Conservation (phyloP, 2,113 vertebrate genomes). For the Acrocephalus arundinaceus region DNA sequence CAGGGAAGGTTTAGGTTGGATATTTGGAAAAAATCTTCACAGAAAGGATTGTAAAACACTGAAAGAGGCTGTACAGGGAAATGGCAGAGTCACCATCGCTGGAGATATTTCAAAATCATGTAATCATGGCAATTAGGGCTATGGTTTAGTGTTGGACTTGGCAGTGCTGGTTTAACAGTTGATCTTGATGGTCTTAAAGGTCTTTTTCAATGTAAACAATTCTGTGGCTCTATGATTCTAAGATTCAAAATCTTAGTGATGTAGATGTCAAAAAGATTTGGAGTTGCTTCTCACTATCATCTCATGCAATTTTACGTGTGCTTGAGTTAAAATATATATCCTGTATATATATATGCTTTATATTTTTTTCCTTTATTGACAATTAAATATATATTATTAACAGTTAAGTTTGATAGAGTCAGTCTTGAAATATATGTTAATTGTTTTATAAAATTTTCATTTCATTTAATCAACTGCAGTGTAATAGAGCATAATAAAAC, state of each 20-base stretch:
- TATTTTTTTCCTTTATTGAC: neutral
- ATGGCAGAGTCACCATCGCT: neutral
- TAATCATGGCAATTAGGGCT: accelerated
- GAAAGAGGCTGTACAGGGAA: neutral
- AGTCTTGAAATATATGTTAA: neutral
- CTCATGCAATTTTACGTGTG: neutral
- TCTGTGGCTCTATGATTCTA: neutral
- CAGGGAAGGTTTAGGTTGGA: neutral
- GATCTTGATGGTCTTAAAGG: neutral
- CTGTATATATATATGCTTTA: neutral
- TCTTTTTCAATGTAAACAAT: neutral
- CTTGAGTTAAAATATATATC: neutral
- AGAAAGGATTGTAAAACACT: neutral
- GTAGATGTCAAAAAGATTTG: neutral
- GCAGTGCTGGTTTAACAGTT: neutral
- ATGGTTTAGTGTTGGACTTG: neutral
- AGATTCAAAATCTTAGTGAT: neutral
- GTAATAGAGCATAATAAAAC: neutral
- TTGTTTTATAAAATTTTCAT: neutral
- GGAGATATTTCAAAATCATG: neutral
- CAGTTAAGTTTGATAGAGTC: neutral
- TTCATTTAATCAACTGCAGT: neutral
- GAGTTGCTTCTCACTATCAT: neutral
- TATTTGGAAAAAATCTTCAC: neutral
- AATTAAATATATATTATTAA: neutral